Base-by-base conservation (phyloP, 2,797 vertebrate species). In the Discoglossus pictus region DNA sequence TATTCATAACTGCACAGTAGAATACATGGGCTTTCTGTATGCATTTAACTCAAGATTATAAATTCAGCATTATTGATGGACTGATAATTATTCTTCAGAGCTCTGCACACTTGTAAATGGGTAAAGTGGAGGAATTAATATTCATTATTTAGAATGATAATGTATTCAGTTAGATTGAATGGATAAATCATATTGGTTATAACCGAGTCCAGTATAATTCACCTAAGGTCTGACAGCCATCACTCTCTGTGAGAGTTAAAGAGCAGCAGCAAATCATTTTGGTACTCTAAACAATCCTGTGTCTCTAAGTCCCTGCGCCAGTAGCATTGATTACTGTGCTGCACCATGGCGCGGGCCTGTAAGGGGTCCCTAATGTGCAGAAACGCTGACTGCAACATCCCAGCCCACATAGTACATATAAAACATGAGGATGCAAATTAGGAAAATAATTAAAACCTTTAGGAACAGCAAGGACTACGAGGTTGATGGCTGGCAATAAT, bases 361-460 rank as follows among this genome's bases (percentile, higher is more conserved):
- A 10, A 58, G 39, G 43, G 55, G 59, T 64, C 59, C 38, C 53
- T 64, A 52, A 51, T 59, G 38, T 59, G 36, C n/a, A 17, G 36
- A 64, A 65, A 42, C 59, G 46, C 52, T 47, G 43, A 56, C 53
- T 64, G n/a, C 21, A 43, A 27, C 7, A 27, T 64, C 68, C 23
- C 53, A 65, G 44, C 46, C 52, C 43, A 52, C 53, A 59, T 52
- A 4, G 23, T 46, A 59, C 61, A 59, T 59, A 27, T 34, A 31
- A 31, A 31, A 61, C 25, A 51, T 56, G 20, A 24, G 42, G 38
- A 87, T 90, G 87, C 84, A 89, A 89, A 90, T 89, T 84, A 90
- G 87, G 83, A 89, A 85, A 87, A 89, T 90, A 89, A 88, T 90
- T 89, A 88, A 88, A 88, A 86, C 68, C 83, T 81, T 82, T 79